Base-by-base conservation (phyloP, 2,797 vertebrate species). In the Brachyalestes nurse region DNA sequence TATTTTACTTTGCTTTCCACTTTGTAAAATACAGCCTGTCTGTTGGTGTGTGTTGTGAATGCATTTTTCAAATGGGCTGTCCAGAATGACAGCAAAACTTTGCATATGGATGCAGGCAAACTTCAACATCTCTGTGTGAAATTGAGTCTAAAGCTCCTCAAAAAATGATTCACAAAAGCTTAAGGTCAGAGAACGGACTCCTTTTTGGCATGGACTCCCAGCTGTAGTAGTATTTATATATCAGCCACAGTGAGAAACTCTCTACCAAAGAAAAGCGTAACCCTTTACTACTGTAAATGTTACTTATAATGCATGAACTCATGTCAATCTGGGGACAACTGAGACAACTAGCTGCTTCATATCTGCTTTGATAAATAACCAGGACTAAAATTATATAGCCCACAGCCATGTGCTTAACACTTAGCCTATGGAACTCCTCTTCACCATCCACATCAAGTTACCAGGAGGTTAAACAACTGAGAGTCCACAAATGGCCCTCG, bases 391-490 rank as follows among this genome's bases (percentile, higher is more conserved):
- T 34, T 2, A 34, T 17, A 34, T 40, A 65, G 6, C 62, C 62
- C 17, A 16, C 7, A 21, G 40, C 12, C 19, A 6, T 45, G 38
- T 45, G 65, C 4, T 42, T 12, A 40, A n/a, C 19, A 16, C 4
- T 40, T 34, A 66, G 64, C 7, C 38, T 40, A 4, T 42, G 17
- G 64, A 42, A n/a, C 38, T 19, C 17, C n/a, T 69, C 8, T 23
- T 16, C 45, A 70, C 6, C 3, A 19, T 42, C 38, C 12, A 23
- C 17, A 55, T 1, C 7, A 17, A 62, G 49, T 67, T 16, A 17
- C 13, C 13, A 51, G 69, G 3, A 58, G 65, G 64, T 76, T 76
- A 76, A 76, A 75, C 42, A 69, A 34, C 58, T 5, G 2, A 13
- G 55, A 78, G 58, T 65, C 71, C 69, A 64, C 57, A 14, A 72